Evolutionary conservation across 2,113 vertebrate genomes (phyloP).

Genomic region (Hyla sarda): DNA sequence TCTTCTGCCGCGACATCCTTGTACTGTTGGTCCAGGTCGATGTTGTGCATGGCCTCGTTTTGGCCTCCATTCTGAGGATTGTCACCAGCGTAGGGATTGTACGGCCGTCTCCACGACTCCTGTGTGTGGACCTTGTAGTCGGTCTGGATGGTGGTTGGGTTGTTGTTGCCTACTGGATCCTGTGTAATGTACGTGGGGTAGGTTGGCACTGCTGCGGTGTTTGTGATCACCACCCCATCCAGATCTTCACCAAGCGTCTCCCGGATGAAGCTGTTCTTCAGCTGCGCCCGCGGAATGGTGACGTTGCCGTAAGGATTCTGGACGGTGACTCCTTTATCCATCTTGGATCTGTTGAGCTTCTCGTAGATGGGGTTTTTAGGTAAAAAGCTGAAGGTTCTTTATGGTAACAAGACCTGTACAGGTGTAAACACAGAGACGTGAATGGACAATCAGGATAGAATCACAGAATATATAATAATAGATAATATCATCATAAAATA

Average conservation of each 20-base stretch:
- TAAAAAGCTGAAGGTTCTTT: neutral
- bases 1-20: neutral
- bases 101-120: conserved; percentile 63
- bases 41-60: conserved; percentile 56
- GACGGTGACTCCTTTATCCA: conserved; percentile 73
- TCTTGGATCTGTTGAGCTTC: conserved; percentile 49
- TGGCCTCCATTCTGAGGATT: conserved; percentile 60
- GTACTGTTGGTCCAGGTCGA: conserved; percentile 66
- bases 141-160: neutral
- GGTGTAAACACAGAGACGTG: neutral
- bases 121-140: neutral
- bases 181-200: conserved; percentile 44
- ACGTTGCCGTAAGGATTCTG: conserved; percentile 78
- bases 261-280: conserved; percentile 72
- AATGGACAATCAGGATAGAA: neutral
- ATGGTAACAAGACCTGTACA: neutral
- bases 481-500: too few species aligned
- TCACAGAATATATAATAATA: neutral
- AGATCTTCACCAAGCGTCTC: conserved; percentile 64
- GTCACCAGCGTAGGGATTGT: conserved; percentile 72
- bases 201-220: conserved; percentile 59
- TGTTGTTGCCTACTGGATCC: fast-evolving
- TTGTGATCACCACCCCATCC: conserved; percentile 66
- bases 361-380: neutral
- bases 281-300: conserved; percentile 76